Evolutionary conservation across 2,888 invertebrate species (phyloP).

Genomic region (Drosophila setosimentum): DNA sequence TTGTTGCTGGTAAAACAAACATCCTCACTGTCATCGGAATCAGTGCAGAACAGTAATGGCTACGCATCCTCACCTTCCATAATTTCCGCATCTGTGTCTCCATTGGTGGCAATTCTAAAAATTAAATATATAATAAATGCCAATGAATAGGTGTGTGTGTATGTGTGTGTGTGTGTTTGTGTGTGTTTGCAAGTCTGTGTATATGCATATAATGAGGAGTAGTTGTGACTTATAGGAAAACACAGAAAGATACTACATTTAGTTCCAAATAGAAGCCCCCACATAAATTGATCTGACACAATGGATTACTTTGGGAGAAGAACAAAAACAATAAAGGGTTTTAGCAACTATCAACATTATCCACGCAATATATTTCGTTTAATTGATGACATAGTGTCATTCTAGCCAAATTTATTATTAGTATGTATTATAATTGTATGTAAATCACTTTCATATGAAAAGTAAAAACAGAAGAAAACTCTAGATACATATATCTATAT

Average conservation of each 20-base stretch:
- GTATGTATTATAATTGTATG: not conserved
- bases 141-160: conserved; percentile 12
- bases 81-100: conserved; percentile 72
- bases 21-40: conserved; percentile 84
- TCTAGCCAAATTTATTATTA: not conserved
- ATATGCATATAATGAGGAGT: not conserved
- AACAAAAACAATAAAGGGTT: not conserved
- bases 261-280: not conserved
- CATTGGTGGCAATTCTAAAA: conserved; percentile 81
- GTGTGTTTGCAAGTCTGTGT: not conserved
- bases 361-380: not conserved
- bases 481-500: not conserved
- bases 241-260: not conserved
- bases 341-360: not conserved
- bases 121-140: conserved; percentile 47
- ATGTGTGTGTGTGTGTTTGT: not conserved
- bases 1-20: conserved; percentile 69
- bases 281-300: not conserved
- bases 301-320: not conserved
- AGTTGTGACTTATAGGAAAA: not conserved
- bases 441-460: not conserved
- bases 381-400: not conserved
- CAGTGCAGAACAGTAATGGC: conserved; percentile 85
- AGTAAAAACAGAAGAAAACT: not conserved
- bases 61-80: conserved; percentile 83